Percentiles rank a stretch among this genome's conserved stretches.
These are phyloP conservation scores for Catocala nupta DNA, from an alignment of 2,888 invertebrate genomes.

Conservation along the genomic window DNA sequence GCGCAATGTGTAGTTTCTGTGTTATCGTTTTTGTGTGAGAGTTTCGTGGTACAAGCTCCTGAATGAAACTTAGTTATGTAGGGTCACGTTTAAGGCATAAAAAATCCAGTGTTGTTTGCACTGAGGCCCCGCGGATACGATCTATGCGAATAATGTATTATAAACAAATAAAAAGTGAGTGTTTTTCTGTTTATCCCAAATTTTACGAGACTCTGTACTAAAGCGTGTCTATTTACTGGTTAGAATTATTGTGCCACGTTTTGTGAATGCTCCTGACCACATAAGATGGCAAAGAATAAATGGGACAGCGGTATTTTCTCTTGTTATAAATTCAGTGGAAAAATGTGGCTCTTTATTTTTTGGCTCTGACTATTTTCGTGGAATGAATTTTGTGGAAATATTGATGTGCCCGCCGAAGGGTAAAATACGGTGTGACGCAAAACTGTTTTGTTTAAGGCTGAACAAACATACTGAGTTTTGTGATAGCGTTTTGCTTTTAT, in stretches of 20 bases:
- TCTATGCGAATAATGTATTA: slow-evolving; percentile 64
- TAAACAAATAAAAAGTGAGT: slow-evolving; percentile 64
- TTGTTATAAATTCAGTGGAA: slow-evolving; percentile 10
- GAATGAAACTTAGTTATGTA: slow-evolving; percentile 64
- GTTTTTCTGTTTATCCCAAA: slow-evolving; percentile 59
- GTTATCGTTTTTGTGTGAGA: neutral
- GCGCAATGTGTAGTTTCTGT: too few species aligned
- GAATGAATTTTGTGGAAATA: neutral
- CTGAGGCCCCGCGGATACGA: slow-evolving; percentile 52
- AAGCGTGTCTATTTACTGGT: slow-evolving; percentile 34
- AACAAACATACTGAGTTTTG: too few species aligned
- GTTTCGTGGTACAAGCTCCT: slow-evolving; percentile 28
- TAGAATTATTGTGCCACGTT: slow-evolving; percentile 23
- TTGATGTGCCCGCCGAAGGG: too few species aligned
- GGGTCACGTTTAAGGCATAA: slow-evolving; percentile 64
- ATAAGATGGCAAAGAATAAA: slow-evolving; percentile 5
- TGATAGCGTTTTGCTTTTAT: too few species aligned
- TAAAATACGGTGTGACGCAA: too few species aligned
- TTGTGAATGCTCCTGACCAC: slow-evolving; percentile 18
- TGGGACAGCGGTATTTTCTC: slow-evolving; percentile 5
- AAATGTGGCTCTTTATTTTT: neutral
- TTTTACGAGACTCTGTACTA: slow-evolving; percentile 46
- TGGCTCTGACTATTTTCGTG: neutral
- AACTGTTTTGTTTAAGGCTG: too few species aligned
- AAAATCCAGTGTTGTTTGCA: slow-evolving; percentile 62